Conservation (phyloP, 2,113 vertebrate genomes). For the Cochlearius cochlearius region DNA sequence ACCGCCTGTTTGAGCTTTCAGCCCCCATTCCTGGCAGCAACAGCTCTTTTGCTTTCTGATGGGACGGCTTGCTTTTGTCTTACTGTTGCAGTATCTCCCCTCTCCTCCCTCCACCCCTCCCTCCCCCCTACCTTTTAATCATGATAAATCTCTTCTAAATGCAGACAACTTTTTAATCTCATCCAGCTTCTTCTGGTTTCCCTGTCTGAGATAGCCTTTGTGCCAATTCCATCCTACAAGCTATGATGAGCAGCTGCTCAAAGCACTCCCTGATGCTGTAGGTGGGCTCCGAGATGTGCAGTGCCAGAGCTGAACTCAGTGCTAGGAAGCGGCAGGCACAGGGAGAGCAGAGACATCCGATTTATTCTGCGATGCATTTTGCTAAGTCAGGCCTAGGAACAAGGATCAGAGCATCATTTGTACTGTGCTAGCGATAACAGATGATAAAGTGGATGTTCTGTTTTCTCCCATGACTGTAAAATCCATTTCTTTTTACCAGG, state of each 20-base stretch:
- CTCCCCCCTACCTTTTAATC: neutral
- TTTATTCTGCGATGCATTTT: neutral
- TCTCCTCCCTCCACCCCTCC: neutral
- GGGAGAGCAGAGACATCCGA: neutral
- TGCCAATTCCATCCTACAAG: neutral
- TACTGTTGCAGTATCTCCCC: neutral
- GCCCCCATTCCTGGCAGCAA: neutral
- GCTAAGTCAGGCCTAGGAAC: conserved; percentile 26
- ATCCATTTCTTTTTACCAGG: neutral
- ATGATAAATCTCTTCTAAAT: conserved; percentile 18
- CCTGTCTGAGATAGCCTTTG: neutral
- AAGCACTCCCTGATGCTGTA: neutral
- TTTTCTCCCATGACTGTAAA: neutral
- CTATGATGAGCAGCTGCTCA: neutral
- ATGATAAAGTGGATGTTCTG: neutral
- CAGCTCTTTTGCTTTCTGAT: neutral
- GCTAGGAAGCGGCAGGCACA: conserved; percentile 31
- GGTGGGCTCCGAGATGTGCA: neutral
- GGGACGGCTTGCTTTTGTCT: neutral
- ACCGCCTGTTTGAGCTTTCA: neutral
- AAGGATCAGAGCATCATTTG: neutral
- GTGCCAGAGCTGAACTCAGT: conserved; percentile 8
- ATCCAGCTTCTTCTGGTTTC: conserved; percentile 7
- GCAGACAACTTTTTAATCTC: conserved; percentile 29
- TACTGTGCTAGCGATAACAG: neutral